Base-by-base conservation (phyloP, 2,888 invertebrate genomes). In the Anodontia alba region DNA sequence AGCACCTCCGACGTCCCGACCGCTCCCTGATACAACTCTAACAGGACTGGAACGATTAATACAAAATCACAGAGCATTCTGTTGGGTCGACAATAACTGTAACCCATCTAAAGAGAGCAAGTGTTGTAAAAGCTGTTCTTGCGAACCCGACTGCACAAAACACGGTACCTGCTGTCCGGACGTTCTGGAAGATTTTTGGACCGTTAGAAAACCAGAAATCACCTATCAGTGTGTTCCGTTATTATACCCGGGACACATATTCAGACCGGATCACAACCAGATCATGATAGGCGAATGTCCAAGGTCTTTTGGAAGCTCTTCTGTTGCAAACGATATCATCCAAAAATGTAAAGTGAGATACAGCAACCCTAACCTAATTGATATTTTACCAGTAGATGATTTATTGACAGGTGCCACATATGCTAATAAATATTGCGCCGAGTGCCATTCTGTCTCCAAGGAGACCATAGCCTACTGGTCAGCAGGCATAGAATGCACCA, bases 361-460 rank as follows among this genome's bases (percentile, higher is more conserved):
- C 20, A 33, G 29, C 1, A n/a, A 3, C 5, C 7, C 62, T 33
- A 1, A 62, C 12, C 33, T 62, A 10, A 8, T 31, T 33, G 33
- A 33, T 33, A 33, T 62, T 62, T 20, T 62, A 62, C 62, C 62
- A 17, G 62, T 62, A 1, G 31, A 62, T 17, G 62, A 62, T 62
- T n/a, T 5, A 3, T 29, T 10, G 2, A 62, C 31, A 17, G 33
- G 33, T 17, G 33, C 33, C 2, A 62, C 62, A 17, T 62, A 62
- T 29, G 62, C 62, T 17, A 62, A 31, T 33, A 33, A 62, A 29
- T 33, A 33, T 20, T 62, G 62, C 20, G 62, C 62, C 7, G 33
- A 62, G 23, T 62, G 62, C 20, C 62, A 62, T 17, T 3, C 33
- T 5, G 23, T 62, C 12, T 17, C 33, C 1, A 20, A 31, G 12